Evolutionary conservation across 2,888 invertebrate genomes (phyloP), one percentile per base, ranked within the genome.

Genomic region (Palloptera scutellata): DNA sequence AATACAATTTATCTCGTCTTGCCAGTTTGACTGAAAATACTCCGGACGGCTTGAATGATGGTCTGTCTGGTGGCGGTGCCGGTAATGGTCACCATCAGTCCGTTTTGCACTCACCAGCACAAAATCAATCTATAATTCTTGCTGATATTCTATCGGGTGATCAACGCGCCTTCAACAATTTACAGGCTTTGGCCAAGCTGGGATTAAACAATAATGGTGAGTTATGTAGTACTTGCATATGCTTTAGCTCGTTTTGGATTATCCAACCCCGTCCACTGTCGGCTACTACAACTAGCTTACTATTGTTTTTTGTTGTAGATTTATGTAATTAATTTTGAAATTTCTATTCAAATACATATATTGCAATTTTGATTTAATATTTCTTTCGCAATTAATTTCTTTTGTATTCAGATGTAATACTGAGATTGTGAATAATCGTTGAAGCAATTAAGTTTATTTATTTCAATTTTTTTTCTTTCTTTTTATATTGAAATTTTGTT

Each of bases 171-270:
- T 91, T 94, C 77, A 94, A 93, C 84, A 96, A 96, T 86, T 87
- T 96, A 73, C 94, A 96, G 81, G 95, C 94, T 41, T 89, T 96
- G 69, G 95, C 95, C 68, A 96, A 96, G 85, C 88, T 96, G 66
- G 95, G 95, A 79, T 84, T 91, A 61, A 89, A 89, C 72, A 86
- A 84, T 77, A 88, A 89, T 78, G 91, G 91, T 91, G 82, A 86
- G 86, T 81, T 20, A n/a, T 20, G 48, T 48, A 15, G 30, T 30
- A 30, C 30, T 4, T 30, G 30, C 30, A 30, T 30, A 30, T 30
- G 30, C 30, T 4, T 30, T 30, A 30, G 30, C 6, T 30, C 30
- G 30, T 30, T 6, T 30, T 30, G 30, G 30, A 1, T 48, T 15
- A 3, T 11, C 48, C 5, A 48, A 48, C 48, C 5, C 48, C n/a